Conservation (phyloP, 2,797 vertebrate species). For the Meda fulgida region DNA sequence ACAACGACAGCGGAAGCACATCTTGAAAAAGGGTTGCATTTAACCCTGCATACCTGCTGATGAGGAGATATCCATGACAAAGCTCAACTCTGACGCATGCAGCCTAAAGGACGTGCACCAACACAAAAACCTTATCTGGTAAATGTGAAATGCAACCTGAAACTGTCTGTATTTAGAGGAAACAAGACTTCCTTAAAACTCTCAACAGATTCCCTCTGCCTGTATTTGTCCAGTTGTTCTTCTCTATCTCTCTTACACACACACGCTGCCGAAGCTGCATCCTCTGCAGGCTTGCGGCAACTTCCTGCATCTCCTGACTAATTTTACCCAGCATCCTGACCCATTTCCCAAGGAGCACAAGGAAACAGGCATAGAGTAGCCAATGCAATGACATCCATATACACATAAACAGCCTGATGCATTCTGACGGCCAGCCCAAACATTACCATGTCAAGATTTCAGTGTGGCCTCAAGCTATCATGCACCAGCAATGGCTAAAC, state of each 20-base stretch:
- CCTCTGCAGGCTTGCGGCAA: constrained; percentile 54
- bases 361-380: constrained; percentile 47
- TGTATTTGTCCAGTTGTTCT: constrained; percentile 19
- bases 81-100: constrained; percentile 1
- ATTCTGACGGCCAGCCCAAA: constrained; percentile 67
- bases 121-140: not conserved
- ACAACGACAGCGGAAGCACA: not conserved
- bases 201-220: constrained; percentile 14
- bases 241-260: not conserved
- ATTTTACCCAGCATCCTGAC: constrained; percentile 74
- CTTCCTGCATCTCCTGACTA: constrained; percentile 65
- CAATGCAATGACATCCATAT: constrained; percentile 51
- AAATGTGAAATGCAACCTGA: not conserved
- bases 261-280: constrained; percentile 36
- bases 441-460: constrained; percentile 60
- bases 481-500: not conserved
- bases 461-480: constrained; percentile 15
- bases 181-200: constrained; percentile 47
- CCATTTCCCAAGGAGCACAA: constrained; percentile 71
- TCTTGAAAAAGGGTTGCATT: not conserved
- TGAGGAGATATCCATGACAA: constrained; percentile 25
- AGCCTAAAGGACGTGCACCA: not conserved
- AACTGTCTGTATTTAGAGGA: constrained; percentile 26
- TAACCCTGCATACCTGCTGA: constrained; percentile 14
- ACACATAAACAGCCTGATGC: constrained; percentile 53